Conservation (phyloP, 2,888 invertebrate genomes). For the Nemoura dubitans region DNA sequence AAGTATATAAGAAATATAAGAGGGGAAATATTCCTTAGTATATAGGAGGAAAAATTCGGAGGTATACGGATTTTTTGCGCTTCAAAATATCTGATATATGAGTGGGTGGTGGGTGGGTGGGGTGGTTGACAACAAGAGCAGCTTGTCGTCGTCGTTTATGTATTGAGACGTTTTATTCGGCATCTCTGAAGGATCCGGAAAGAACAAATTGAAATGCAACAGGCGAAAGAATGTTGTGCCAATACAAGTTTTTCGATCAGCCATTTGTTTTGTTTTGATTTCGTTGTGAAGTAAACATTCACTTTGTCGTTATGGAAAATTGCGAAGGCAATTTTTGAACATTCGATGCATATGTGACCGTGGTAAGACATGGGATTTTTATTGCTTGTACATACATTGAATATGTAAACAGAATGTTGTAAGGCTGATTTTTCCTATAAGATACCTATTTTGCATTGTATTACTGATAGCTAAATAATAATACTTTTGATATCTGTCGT, state of each 20-base stretch:
- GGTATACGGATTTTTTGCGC: neutral
- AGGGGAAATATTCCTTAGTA: neutral
- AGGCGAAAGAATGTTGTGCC: neutral
- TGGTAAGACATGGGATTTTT: no score
- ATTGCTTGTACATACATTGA: no score
- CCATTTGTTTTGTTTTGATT: neutral
- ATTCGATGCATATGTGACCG: no score
- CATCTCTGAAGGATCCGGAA: neutral
- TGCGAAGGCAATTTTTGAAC: no score
- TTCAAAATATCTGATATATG: neutral
- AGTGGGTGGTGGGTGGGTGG: neutral
- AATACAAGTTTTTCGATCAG: neutral
- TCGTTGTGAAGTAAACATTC: neutral
- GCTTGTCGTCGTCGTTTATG: neutral
- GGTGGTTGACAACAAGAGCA: neutral
- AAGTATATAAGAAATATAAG: neutral
- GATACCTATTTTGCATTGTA: no score
- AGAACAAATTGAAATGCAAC: constrained; percentile 5
- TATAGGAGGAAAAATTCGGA: neutral
- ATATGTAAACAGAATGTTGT: no score
- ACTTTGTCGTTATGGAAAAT: no score
- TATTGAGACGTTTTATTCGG: neutral
- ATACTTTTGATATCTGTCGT: no score
- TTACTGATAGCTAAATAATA: no score
- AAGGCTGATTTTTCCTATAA: no score